phyloP scores from a whole-genome alignment of 2,113 vertebrate species.

The Cairina moschata region DNA sequence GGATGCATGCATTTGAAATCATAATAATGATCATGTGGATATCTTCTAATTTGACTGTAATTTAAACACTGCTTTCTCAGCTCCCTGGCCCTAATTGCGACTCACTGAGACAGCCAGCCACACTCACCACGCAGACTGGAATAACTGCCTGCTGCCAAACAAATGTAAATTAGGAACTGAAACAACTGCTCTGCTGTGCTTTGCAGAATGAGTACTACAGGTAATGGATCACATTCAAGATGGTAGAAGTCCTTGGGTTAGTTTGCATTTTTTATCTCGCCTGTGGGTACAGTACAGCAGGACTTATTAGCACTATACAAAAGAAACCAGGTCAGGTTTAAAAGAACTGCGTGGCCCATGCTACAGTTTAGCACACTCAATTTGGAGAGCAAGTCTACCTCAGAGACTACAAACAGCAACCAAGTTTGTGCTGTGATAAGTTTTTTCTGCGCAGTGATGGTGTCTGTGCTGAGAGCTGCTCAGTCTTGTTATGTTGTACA shows the following conservation, averaged over 20 bases:
- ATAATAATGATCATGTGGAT: constrained; percentile 46
- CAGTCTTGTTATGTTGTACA: not conserved
- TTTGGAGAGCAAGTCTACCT: not conserved
- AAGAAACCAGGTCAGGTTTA: constrained; percentile 41
- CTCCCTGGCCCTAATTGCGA: constrained; percentile 38
- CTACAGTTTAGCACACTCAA: not conserved
- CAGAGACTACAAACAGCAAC: not conserved
- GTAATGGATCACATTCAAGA: constrained; percentile 20
- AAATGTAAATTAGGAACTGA: constrained; percentile 39
- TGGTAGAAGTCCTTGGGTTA: constrained; percentile 15
- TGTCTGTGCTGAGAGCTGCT: not conserved
- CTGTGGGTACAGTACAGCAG: not conserved
- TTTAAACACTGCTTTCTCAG: constrained; percentile 64
- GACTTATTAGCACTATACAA: not conserved
- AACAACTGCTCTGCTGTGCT: constrained; percentile 43
- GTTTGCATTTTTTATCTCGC: constrained; percentile 33
- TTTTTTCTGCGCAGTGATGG: not conserved
- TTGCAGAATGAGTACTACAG: constrained; percentile 19
- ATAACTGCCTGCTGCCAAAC: constrained; percentile 47
- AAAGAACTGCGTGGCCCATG: not conserved
- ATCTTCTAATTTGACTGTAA: constrained; percentile 54
- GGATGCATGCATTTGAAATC: constrained; percentile 43
- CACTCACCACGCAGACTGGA: constrained; percentile 37
- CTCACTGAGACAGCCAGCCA: constrained; percentile 12
- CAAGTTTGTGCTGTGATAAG: not conserved